Evolutionary conservation across 2,113 vertebrate species (phyloP).

Genomic region (Nestor notabilis): DNA sequence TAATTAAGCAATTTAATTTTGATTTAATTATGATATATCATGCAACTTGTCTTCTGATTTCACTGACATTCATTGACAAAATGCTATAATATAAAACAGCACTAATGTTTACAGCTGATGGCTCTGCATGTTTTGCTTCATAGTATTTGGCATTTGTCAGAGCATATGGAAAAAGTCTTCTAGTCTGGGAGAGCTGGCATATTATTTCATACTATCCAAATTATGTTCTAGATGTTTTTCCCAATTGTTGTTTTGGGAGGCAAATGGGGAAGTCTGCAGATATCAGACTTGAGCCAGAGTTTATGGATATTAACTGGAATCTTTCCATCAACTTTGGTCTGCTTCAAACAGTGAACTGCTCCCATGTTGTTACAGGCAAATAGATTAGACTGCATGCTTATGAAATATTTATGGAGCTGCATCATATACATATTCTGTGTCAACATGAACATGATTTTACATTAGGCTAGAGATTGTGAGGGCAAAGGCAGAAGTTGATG

Average conservation of each 20-base stretch:
- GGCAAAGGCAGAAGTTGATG: background rate
- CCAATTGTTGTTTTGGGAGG: background rate
- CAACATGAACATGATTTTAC: slow-evolving; percentile 12
- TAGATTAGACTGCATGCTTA: background rate
- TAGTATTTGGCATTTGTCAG: slow-evolving; percentile 10
- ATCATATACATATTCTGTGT: background rate
- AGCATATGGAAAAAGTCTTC: slow-evolving; percentile 21
- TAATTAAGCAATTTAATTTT: slow-evolving; percentile 56
- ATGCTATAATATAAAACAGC: slow-evolving; percentile 16
- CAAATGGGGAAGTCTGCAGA: background rate
- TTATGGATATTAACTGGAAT: background rate
- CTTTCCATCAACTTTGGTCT: background rate
- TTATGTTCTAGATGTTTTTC: background rate
- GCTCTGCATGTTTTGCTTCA: background rate
- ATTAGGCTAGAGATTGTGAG: slow-evolving; percentile 8
- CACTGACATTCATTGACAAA: slow-evolving; percentile 61
- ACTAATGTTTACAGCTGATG: slow-evolving; percentile 2
- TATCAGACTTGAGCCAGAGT: background rate
- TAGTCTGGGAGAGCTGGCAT: slow-evolving; percentile 28
- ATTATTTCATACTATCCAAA: background rate
- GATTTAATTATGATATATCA: slow-evolving; percentile 44
- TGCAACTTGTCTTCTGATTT: slow-evolving; percentile 51
- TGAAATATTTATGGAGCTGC: slow-evolving; percentile 37
- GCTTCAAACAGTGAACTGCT: slow-evolving; percentile 11
- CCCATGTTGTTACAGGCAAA: background rate